Evolutionary conservation across 2,888 invertebrate species (phyloP), one percentile per base, ranked within the genome.

Genomic region (Neuroscelio doddi): DNA sequence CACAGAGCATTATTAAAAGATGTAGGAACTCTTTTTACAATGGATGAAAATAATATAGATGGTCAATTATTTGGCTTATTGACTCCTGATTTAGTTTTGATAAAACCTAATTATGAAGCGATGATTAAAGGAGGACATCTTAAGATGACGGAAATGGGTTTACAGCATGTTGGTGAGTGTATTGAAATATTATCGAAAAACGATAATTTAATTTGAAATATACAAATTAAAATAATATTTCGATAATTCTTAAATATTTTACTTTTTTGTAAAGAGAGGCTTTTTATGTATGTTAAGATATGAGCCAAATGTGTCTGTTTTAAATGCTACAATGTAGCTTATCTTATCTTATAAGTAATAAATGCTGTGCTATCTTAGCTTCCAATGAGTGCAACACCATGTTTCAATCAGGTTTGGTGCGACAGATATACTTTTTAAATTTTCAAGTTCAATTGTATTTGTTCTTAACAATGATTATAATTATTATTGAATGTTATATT

Each of bases 31-130:
- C 80, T 92, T 26, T 95, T 95, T 77, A 88, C 89, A 0, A 92
- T 91, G 75, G 93, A 94, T 73, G 94, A 94, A 70, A 89, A 88
- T 73, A 82, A 87, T 0, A 85, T 86, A 0, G 90, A 90, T 42
- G 93, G 93, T 1, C 91, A 92, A 8, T 88, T 92, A 87, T 97
- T 93, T 84, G 95, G 95, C 0, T 85, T 97, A 0, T 86, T 90
- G 47, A 90, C 90, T 65, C 86, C 89, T 46, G 95, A 96, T 85
- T 85, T 96, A 49, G 90, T 92, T 0, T 87, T 89, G 66, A 94
- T 96, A 64, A 93, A 92, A 80, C 96, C 96, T 0, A 94, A 94
- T 83, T 95, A 95, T 80, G 95, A 95, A 76, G 92, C 92, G 1
- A 93, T 95, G 94, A 92, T 94, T 66, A 93, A 91, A 83, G 91